phyloP scores from a whole-genome alignment of 1,140 invertebrate species.

The Cotesia chilonis region DNA sequence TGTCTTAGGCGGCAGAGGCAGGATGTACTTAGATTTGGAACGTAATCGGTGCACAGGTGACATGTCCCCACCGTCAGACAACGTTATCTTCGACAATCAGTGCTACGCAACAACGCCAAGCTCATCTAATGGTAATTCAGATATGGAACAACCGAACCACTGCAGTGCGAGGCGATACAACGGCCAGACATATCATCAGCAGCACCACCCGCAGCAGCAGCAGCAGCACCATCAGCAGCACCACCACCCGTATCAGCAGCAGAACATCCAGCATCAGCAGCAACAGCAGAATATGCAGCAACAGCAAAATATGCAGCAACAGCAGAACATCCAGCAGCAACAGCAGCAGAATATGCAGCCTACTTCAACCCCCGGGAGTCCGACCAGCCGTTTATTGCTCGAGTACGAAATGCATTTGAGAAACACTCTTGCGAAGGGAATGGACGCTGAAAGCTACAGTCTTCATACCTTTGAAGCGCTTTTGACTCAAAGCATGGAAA shows the following conservation, averaged over 20 bases:
- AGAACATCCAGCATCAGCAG: no score
- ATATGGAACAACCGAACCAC: slow-evolving; percentile 77
- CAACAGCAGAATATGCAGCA: slow-evolving; percentile 59
- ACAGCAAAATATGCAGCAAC: slow-evolving; percentile 60
- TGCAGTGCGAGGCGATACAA: slow-evolving; percentile 50
- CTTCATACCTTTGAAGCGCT: slow-evolving; percentile 93
- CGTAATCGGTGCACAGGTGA: slow-evolving; percentile 75
- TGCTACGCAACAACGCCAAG: slow-evolving; percentile 93
- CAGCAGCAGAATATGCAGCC: slow-evolving; percentile 49
- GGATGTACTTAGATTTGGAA: slow-evolving; percentile 86
- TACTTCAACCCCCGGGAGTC: slow-evolving; percentile 81
- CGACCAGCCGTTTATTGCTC: slow-evolving; percentile 84
- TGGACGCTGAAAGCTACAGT: slow-evolving; percentile 94
- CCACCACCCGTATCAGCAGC: slow-evolving; percentile 74
- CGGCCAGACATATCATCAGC: slow-evolving; percentile 61
- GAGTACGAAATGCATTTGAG: slow-evolving; percentile 96
- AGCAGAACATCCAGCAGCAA: slow-evolving; percentile 61
- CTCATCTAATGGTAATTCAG: slow-evolving; percentile 89
- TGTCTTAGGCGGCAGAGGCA: slow-evolving; percentile 63
- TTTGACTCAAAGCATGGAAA: slow-evolving; percentile 93
- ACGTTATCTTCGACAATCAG: slow-evolving; percentile 92
- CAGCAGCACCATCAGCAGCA: slow-evolving; percentile 77
- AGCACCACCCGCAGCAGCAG: slow-evolving; percentile 55
- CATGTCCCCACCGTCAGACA: slow-evolving; percentile 87
- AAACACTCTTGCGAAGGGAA: slow-evolving; percentile 92